These are phyloP conservation scores for Epizoanthus ramosus DNA, from an alignment of 92 coral and sea anemone species.

Conservation along the genomic window DNA sequence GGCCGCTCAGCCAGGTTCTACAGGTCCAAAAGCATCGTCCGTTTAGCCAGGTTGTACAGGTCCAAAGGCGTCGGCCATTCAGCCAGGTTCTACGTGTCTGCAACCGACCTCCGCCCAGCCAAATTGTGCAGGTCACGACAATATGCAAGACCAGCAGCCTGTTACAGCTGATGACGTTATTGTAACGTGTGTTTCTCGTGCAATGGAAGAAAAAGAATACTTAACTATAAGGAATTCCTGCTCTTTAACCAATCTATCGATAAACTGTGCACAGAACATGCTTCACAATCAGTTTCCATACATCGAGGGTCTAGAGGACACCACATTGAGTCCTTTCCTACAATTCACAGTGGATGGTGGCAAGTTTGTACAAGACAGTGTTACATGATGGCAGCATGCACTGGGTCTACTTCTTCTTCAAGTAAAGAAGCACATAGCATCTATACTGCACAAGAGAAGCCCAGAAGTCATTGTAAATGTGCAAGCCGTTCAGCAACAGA, in stretches of 20 bases:
- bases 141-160: too few relatives aligned
- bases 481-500: constrained; percentile 26
- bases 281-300: neutral
- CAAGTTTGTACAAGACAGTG: neutral
- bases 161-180: too few relatives aligned
- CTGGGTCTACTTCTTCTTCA: neutral
- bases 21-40: too few relatives aligned
- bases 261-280: constrained; percentile 24
- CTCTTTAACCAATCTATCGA: neutral
- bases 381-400: neutral
- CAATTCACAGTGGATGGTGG: neutral
- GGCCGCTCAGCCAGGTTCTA: too few relatives aligned
- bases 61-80: too few relatives aligned
- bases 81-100: too few relatives aligned
- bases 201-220: neutral
- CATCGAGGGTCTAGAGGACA: constrained; percentile 31
- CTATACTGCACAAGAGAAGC: neutral
- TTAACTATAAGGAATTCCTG: neutral
- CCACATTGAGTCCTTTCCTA: constrained; percentile 7
- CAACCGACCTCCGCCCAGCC: too few relatives aligned
- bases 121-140: too few relatives aligned
- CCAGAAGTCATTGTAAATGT: neutral
- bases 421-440: neutral
- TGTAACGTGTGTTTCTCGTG: too few relatives aligned
- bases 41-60: too few relatives aligned